A percentile compares a stretch with the other conserved stretches of the same genome.
Conservation (phyloP, 2,113 vertebrate genomes). For the Caranx ignobilis region DNA sequence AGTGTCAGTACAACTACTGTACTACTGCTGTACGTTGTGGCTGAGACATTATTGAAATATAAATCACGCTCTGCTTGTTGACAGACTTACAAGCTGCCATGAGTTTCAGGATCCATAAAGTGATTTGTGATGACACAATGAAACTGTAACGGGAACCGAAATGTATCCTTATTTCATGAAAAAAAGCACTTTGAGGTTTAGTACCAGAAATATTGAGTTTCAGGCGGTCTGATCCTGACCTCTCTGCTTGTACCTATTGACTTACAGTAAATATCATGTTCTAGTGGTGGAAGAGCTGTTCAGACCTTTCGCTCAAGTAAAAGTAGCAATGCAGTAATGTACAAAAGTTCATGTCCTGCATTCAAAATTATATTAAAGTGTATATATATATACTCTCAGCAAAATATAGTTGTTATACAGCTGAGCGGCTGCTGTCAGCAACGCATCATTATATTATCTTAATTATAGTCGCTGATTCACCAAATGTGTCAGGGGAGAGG, state of each 20-base stretch:
- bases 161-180: neutral
- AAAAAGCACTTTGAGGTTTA: neutral
- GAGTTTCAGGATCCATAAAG: neutral
- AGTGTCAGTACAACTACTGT: neutral
- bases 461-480: no score
- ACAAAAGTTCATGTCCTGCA: neutral
- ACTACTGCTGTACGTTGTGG: neutral
- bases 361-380: no score
- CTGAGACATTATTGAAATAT: neutral
- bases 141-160: conserved; percentile 33
- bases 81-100: neutral
- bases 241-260: neutral
- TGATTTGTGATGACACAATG: neutral
- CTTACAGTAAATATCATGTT: neutral
- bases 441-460: no score
- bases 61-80: neutral
- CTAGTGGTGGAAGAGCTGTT: neutral
- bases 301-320: neutral
- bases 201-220: neutral
- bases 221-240: neutral
- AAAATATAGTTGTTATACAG: no score
- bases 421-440: neutral
- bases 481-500: no score
- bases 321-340: neutral
- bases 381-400: no score